These are phyloP conservation scores for Benitochromis conjunctus DNA, from an alignment of 2,113 vertebrate species.

Conservation along the genomic window DNA sequence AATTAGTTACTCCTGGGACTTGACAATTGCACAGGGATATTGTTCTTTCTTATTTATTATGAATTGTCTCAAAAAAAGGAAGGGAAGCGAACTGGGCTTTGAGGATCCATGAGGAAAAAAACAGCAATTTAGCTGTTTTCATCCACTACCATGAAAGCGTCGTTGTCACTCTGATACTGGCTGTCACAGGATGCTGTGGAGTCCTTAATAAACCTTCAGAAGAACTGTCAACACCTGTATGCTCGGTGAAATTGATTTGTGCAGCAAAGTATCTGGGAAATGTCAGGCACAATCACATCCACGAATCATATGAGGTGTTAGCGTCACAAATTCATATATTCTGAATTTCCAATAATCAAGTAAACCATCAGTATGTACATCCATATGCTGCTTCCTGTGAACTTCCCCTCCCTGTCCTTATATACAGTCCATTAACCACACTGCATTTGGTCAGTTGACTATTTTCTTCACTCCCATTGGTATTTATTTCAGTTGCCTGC, in stretches of 20 bases:
- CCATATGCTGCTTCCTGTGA: neutral
- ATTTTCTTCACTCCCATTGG: neutral
- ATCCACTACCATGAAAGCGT: neutral
- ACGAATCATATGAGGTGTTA: neutral
- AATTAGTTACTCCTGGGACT: neutral
- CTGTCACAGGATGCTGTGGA: neutral
- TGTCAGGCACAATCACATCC: neutral
- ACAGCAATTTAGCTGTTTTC: constrained; percentile 11
- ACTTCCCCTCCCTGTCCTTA: neutral
- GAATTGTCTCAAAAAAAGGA: neutral
- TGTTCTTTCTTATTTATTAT: neutral
- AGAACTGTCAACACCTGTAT: neutral
- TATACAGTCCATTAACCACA: neutral
- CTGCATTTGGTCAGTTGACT: neutral
- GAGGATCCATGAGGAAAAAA: neutral
- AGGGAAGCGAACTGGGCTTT: neutral
- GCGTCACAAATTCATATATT: neutral
- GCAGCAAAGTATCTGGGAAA: neutral
- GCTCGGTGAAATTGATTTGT: neutral
- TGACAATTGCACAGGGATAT: neutral
- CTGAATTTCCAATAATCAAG: neutral
- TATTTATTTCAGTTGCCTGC: neutral
- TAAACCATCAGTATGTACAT: neutral
- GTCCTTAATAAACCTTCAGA: constrained; percentile 16
- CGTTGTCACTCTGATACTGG: neutral